Evolutionary conservation across 1,140 invertebrate genomes (phyloP), one percentile per base, ranked within the genome.

Genomic region (Helicorthomorpha holstii): DNA sequence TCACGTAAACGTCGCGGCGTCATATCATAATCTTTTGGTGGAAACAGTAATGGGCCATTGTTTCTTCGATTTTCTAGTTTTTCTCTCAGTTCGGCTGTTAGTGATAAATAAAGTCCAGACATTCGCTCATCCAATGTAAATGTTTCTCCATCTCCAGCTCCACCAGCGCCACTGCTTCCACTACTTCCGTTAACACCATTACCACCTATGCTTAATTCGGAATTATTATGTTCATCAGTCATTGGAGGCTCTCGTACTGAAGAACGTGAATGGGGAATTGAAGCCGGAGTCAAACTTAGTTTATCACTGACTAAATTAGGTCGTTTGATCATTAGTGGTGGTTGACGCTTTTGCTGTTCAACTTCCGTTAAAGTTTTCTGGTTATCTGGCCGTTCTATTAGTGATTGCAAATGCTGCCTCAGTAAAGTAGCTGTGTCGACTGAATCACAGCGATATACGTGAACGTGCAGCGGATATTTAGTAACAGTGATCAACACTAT

Each of bases 371-470:
- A 79, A 57, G 86, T 85, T 61, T 83, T 84, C 66, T 85, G 81
- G 68, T 87, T 91, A 58, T 91, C 87, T 27, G 86, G 83, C 42
- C 83, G 66, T 45, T 83, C 81, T 21, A 89, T 83, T 43, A 95
- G 68, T 10, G 80, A 76, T 62, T 85, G 80, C 45, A 96, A 66
- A 63, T 93, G 89, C 1, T 77, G 73, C 52, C 80, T 80, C 51
- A 96, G 75, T 54, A 89, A 76, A 50, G 81, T 74, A 0, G 93
- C 92, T 3, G 92, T 97, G 61, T 91, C 83, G 21, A 90, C 79
- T 14, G 87, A 90, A 66, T 96, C 92, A 67, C 91, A 97, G 67
- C 74, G 78, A 70, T 96, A 96, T 27, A 87, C 90, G 63, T 96
- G 92, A 1, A 95, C 87, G 64, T 96, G 92, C 2, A 91, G 76